Conservation (phyloP, 2,888 invertebrate genomes). For the Tachina lurida region DNA sequence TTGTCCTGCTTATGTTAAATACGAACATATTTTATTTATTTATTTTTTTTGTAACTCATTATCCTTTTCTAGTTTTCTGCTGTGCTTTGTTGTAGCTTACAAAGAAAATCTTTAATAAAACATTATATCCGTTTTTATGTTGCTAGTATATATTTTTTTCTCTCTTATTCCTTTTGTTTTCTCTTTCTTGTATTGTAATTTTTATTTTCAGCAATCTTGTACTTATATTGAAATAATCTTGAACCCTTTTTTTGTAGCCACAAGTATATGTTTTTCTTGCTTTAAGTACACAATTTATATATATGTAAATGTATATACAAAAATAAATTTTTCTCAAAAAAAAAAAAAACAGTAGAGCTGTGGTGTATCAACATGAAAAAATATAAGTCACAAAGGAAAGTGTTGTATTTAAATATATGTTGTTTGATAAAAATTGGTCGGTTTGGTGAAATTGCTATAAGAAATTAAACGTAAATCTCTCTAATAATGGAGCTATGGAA, state of each 20-base stretch:
- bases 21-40: neutral
- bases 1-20: neutral
- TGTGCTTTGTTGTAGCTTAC: constrained; percentile 13
- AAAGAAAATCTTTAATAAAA: constrained; percentile 46
- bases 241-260: constrained; percentile 40
- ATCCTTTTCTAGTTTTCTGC: neutral
- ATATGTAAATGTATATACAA: too few relatives aligned
- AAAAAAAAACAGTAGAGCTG: constrained; percentile 24
- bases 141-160: neutral
- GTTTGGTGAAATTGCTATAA: neutral
- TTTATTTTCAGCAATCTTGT: constrained; percentile 32
- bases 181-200: neutral
- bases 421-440: neutral
- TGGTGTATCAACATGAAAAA: constrained; percentile 29
- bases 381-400: constrained; percentile 25
- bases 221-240: constrained; percentile 60
- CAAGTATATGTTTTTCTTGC: constrained; percentile 40
- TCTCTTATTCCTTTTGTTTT: neutral
- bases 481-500: too few relatives aligned
- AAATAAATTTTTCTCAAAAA: neutral
- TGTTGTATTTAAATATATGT: too few relatives aligned
- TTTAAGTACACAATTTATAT: constrained; percentile 27
- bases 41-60: constrained; percentile 31
- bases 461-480: neutral
- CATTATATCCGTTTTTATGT: constrained; percentile 43